Evolutionary conservation across 2,113 vertebrate genomes (phyloP), one percentile per base, ranked within the genome.

Genomic region (Tachysurus vachellii): DNA sequence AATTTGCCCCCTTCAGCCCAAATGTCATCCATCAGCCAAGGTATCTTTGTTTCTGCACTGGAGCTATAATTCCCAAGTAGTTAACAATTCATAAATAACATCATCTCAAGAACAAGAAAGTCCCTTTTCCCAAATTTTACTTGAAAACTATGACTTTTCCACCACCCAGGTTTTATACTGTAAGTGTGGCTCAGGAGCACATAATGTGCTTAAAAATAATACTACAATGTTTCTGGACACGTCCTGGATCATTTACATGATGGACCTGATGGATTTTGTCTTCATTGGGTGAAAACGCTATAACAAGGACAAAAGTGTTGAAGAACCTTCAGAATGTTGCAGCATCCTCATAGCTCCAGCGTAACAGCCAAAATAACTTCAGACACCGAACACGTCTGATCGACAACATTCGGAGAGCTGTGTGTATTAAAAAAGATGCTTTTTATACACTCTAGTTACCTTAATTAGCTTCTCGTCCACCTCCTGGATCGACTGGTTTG

Each of bases 401-500:
- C 3, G 0, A 8, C 12, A 16, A n/a, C 11, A 53, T 50, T 8
- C 8, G 11, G 12, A n/a, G 71, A 44, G 36, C 5, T 68, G 64
- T 68, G 6, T 19, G 8, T 16, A 36, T 71, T 42, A 19, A 2
- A 3, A 19, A 70, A 70, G 2, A 70, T 70, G 68, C 6, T 12
- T 75, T 76, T n/a, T 50, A n/a, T 75, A 16, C 12, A n/a, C 5
- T 4, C 26, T 77, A 53, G n/a, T 28, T 95, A 99, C 97, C 98
- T 97, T 95, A 42, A 91, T 82, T 71, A 93, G 94, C n/a, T 93
- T 87, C 44, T 88, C 94, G 83, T 94, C 93, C 75, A 96, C 94
- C 71, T 96, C 94, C 23, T 96, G 96, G 88, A 97, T 95, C 8
- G 94, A 90, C 64, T 94, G 92, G 91, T 95, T 23, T 59, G 59